Evolutionary conservation across 1,140 invertebrate genomes (phyloP), one percentile per base, ranked within the genome.

Genomic region (Neodiprion pinetum): DNA sequence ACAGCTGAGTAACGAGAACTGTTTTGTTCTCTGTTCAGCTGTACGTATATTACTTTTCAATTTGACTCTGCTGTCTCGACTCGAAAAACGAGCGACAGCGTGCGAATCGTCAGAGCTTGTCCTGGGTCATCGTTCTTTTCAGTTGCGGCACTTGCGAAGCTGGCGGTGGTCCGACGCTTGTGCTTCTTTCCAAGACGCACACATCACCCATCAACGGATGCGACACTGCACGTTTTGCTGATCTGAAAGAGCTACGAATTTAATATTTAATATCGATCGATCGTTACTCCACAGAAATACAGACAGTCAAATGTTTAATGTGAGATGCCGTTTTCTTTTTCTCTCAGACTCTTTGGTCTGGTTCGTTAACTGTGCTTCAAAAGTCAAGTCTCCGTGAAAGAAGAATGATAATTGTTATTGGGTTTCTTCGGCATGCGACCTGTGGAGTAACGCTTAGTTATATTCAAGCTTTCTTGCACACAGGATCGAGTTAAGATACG

Each of bases 21-120:
- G 10, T 53, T 53, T 53, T n/a, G 10, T 53, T 53, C 50, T 53
- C 50, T 53, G 10, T 53, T 53, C 1, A 14, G n/a, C 1, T 11
- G n/a, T 11, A 65, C 49, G 12, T 65, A 10, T 72, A 23, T 75
- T 49, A 48, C 73, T 67, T 28, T 28, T 14, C 40, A 14, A 7
- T 48, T 69, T 70, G 9, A 67, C 73, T 53, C 69, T 83, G 84
- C 75, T 85, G 83, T 80, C 82, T 82, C 67, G 84, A 82, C 70
- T 88, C 87, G 77, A 88, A 85, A 76, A 88, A 85, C 61, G 87
- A 89, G 75, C 86, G 84, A 80, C 85, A 87, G 81, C 86, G 86
- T 21, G 83, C 82, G 50, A 88, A 88, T 76, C 84, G 88, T 88
- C 88, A 88, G 77, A 87, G 86, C 78, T 87, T 88, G 10, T 88